These are phyloP conservation scores for Lasioglossum villosulum DNA, from an alignment of 2,888 invertebrate genomes.

Conservation along the genomic window DNA sequence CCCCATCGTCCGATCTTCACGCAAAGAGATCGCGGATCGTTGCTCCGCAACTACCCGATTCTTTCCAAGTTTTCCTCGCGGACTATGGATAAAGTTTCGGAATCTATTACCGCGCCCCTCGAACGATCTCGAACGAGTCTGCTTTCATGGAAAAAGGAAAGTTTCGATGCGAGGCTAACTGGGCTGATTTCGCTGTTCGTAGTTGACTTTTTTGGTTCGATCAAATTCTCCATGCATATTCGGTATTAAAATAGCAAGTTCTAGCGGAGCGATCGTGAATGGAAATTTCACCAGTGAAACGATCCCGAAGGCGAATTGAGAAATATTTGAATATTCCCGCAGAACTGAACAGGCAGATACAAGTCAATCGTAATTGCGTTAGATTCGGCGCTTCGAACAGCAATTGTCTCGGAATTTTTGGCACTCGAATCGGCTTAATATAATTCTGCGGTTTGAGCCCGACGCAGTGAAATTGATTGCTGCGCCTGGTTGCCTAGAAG, in stretches of 20 bases:
- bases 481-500: background rate
- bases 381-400: slow-evolving; percentile 28
- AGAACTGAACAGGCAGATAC: background rate
- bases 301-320: background rate
- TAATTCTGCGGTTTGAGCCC: background rate
- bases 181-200: slow-evolving; percentile 9
- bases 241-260: background rate
- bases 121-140: background rate
- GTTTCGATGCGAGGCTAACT: slow-evolving; percentile 28
- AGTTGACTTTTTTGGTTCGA: slow-evolving; percentile 1
- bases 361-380: slow-evolving; percentile 3
- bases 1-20: background rate
- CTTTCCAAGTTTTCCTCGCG: background rate
- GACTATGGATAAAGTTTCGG: slow-evolving; percentile 17
- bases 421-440: slow-evolving; percentile 22
- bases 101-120: slow-evolving; percentile 14
- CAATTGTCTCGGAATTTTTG: slow-evolving; percentile 46
- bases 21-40: slow-evolving; percentile 22
- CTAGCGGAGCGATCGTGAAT: background rate
- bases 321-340: background rate
- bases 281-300: background rate
- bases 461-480: slow-evolving; percentile 12
- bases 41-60: background rate
- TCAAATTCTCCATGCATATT: slow-evolving; percentile 1
- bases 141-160: slow-evolving; percentile 9